These are phyloP conservation scores for Riparia riparia DNA, from an alignment of 2,113 vertebrate species.

Conservation along the genomic window DNA sequence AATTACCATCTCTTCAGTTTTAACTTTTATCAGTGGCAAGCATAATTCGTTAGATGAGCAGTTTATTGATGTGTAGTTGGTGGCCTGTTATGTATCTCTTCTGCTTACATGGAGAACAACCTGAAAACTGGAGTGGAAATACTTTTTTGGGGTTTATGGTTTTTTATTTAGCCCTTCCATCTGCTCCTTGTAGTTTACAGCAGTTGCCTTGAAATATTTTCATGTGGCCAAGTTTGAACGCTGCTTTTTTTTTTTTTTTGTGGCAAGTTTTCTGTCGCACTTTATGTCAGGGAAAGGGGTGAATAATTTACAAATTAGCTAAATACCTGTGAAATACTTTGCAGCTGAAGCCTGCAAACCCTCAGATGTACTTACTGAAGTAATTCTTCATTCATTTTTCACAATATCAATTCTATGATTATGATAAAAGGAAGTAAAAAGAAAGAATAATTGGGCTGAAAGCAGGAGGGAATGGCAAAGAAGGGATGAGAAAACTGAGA, in stretches of 20 bases:
- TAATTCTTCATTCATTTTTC: neutral
- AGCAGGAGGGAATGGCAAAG: neutral
- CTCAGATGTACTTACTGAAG: neutral
- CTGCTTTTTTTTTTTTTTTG: too few species aligned
- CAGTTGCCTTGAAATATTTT: neutral
- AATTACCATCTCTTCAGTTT: neutral
- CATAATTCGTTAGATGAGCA: neutral
- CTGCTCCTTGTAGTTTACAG: neutral
- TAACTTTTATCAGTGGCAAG: neutral
- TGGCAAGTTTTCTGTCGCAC: neutral
- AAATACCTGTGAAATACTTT: neutral
- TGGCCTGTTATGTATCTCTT: neutral
- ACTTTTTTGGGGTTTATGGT: neutral
- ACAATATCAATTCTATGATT: neutral
- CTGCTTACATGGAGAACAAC: neutral
- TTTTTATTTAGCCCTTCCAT: neutral
- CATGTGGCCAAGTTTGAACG: accelerated
- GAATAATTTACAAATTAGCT: neutral
- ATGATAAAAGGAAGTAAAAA: neutral
- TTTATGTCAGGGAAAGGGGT: neutral
- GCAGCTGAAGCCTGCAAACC: neutral
- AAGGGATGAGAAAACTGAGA: neutral
- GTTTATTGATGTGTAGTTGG: neutral
- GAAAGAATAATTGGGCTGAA: neutral
- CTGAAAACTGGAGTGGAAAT: neutral